Conservation (phyloP, 2,113 vertebrate genomes). For the Chinchilla lanigera region DNA sequence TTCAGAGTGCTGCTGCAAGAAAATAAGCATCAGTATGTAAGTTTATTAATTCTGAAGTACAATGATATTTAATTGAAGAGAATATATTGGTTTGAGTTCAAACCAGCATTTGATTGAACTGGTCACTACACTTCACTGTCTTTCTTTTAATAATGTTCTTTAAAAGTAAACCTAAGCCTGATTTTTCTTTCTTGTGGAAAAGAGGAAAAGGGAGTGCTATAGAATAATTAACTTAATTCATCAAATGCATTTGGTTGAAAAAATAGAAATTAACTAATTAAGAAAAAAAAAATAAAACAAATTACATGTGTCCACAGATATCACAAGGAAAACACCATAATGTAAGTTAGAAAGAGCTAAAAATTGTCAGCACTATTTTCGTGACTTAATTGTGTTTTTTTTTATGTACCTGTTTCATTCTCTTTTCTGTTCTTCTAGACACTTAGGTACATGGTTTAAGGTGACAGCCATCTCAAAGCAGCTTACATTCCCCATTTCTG, state of each 20-base stretch:
- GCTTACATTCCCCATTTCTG: neutral
- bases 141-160: neutral
- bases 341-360: neutral
- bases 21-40: neutral
- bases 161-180: neutral
- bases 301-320: neutral
- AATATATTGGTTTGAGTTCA: neutral
- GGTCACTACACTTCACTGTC: neutral
- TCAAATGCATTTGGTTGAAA: neutral
- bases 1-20: neutral
- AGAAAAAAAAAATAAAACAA: neutral
- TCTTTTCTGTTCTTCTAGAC: no score
- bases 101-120: neutral
- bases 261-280: neutral
- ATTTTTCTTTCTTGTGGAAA: neutral
- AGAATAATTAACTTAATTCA: neutral
- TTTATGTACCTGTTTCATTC: neutral
- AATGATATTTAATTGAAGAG: neutral
- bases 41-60: neutral
- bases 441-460: neutral
- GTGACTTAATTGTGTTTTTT: neutral
- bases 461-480: neutral
- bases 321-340: neutral
- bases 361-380: neutral
- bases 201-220: neutral